Conservation (phyloP, 1,140 invertebrate genomes). For the Brachionus asplanchnoidis region DNA sequence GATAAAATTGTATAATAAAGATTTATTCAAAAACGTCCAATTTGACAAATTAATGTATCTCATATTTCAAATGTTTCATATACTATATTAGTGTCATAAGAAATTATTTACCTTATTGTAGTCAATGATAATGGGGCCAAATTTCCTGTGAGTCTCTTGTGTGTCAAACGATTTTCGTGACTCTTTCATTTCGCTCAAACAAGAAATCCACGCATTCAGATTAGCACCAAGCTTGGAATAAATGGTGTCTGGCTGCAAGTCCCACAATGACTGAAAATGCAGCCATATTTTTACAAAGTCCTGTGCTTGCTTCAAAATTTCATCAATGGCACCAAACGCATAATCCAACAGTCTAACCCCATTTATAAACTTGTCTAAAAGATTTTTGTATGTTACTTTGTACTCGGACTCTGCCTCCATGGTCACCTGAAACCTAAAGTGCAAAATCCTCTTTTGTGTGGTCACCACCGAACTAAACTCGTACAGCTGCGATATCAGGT, state of each 20-base stretch:
- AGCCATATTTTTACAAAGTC: slow-evolving; percentile 71
- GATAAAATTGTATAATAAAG: too few relatives aligned
- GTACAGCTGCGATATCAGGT: slow-evolving; percentile 92
- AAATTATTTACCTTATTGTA: slow-evolving; percentile 43
- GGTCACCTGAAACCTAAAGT: slow-evolving; percentile 66
- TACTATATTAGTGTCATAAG: too few relatives aligned
- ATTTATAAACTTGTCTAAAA: slow-evolving; percentile 80
- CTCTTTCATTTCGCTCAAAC: slow-evolving; percentile 91
- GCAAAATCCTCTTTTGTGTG: slow-evolving; percentile 81
- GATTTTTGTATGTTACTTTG: slow-evolving; percentile 77
- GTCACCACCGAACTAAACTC: slow-evolving; percentile 95
- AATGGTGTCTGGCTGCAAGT: slow-evolving; percentile 88
- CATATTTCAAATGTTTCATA: too few relatives aligned
- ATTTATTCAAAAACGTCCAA: too few relatives aligned
- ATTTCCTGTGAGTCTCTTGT: slow-evolving; percentile 87
- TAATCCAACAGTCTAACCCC: slow-evolving; percentile 71
- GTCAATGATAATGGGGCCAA: slow-evolving; percentile 97
- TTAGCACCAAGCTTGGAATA: slow-evolving; percentile 88
- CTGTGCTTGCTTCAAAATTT: slow-evolving; percentile 76
- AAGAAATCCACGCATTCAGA: slow-evolving; percentile 90
- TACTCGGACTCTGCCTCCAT: slow-evolving; percentile 75
- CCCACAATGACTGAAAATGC: slow-evolving; percentile 91
- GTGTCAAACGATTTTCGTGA: slow-evolving; percentile 96
- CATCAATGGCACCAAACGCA: slow-evolving; percentile 84
- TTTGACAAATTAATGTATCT: too few relatives aligned